Evolutionary conservation across 2,888 invertebrate genomes (phyloP), one percentile per base, ranked within the genome.

Genomic region (Rhaphigaster nebulosa): DNA sequence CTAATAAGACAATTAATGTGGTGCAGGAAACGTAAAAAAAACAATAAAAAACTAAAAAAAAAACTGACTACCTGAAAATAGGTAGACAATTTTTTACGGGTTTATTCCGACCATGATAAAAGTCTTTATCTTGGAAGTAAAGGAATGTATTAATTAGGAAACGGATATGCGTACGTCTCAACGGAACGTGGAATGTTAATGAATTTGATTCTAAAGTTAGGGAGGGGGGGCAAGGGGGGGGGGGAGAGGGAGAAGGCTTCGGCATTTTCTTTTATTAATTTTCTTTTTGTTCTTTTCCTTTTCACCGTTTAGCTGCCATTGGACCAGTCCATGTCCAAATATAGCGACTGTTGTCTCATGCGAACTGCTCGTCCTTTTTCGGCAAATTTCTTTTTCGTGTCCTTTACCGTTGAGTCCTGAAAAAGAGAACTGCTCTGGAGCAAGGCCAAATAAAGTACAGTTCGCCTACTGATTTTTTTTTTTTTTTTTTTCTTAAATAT

Each of bases 111-210:
- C 15, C 80, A 80, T 26, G 23, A 80, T 38, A 38, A 76, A 38
- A 45, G 80, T 10, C 26, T 80, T 84, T 84, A 84, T 84, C 84
- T 76, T 26, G 10, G 23, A n/a, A 45, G 26, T 41, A 26, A 3
- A 84, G 45, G 84, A 84, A 84, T 84, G 84, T 84, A 84, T 84
- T 84, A 84, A 84, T 84, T 84, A 84, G 45, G 26, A n/a, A 45
- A 38, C 5, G 84, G 15, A 45, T 84, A 84, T 84, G 84, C 84
- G n/a, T 84, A 84, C n/a, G 45, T 26, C 23, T 80, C 41, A 26
- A 41, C 5, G 80, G 41, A 45, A 23, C n/a, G n/a, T 23, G 84
- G 84, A 84, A 84, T 84, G 45, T 84, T 84, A 84, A 84, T 84
- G 84, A 84, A 84, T 80, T 80, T 50, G 45, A n/a, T 84, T 38